Evolutionary conservation across 2,113 vertebrate genomes (phyloP).

Genomic region (Paracanthobrama guichenoti): DNA sequence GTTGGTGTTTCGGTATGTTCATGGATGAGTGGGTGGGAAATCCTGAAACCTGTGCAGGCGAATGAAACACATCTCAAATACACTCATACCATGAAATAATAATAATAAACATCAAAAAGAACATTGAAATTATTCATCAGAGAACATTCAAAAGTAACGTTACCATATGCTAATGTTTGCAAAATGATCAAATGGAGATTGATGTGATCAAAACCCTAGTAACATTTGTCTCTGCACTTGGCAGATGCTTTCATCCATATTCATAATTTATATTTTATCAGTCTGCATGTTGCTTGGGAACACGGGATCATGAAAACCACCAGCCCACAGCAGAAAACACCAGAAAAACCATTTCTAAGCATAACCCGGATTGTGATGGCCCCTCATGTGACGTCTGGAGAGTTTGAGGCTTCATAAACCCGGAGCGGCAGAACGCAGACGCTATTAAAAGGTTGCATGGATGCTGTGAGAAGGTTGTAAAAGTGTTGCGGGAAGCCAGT

Average conservation of each 20-base stretch:
- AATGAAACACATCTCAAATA: neutral
- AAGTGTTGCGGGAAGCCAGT: neutral
- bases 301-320: neutral
- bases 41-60: neutral
- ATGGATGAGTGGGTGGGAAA: neutral
- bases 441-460: conserved; percentile 1
- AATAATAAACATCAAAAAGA: no score
- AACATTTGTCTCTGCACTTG: no score
- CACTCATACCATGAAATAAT: neutral
- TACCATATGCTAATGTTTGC: no score
- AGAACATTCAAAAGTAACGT: no score
- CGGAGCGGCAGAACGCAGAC: neutral
- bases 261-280: neutral
- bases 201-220: neutral
- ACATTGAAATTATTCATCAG: no score
- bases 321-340: neutral
- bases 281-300: neutral
- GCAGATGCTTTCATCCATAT: neutral
- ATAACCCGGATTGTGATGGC: neutral
- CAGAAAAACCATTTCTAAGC: conserved; percentile 6
- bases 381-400: neutral
- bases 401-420: neutral
- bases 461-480: neutral
- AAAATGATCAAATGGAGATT: no score
- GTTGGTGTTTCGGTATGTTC: neutral